A percentile compares a stretch with the other conserved stretches of the same genome.
These are phyloP conservation scores for Seriola aureovittata DNA, from an alignment of 2,113 vertebrate species.

Conservation along the genomic window DNA sequence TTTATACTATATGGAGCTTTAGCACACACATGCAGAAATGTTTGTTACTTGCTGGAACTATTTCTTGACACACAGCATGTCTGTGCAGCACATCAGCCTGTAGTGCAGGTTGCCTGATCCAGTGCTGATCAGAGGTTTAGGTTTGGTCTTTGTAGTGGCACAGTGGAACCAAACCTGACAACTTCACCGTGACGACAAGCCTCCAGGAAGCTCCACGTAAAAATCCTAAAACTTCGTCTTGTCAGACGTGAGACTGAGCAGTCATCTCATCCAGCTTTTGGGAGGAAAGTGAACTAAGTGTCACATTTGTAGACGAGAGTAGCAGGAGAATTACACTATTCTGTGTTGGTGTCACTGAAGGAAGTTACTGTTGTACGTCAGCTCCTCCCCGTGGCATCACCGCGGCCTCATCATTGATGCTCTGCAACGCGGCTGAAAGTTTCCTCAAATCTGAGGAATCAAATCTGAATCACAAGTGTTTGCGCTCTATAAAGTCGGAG, in stretches of 20 bases:
- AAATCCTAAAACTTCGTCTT: neutral
- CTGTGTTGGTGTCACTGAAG: neutral
- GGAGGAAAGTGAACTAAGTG: too few species aligned
- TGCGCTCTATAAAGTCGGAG: constrained; percentile 32
- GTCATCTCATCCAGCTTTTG: too few species aligned
- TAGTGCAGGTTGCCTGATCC: too few species aligned
- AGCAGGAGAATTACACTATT: too few species aligned
- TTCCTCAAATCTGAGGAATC: constrained; percentile 8
- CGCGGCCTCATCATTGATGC: neutral
- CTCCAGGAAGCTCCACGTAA: neutral
- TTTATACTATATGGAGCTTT: too few species aligned
- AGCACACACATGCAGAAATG: too few species aligned
- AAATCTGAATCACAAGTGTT: constrained; percentile 25
- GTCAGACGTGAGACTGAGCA: neutral
- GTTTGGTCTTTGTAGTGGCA: too few species aligned
- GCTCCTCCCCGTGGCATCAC: neutral
- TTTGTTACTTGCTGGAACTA: too few species aligned
- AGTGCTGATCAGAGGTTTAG: neutral
- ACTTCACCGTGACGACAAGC: neutral
- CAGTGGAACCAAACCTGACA: too few species aligned
- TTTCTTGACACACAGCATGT: too few species aligned
- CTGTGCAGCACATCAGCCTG: too few species aligned
- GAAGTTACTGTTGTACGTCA: neutral
- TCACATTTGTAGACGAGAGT: too few species aligned
- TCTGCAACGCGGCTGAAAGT: constrained; percentile 4